Conservation (phyloP, 2,113 vertebrate species). For the Syrrhaptes paradoxus region DNA sequence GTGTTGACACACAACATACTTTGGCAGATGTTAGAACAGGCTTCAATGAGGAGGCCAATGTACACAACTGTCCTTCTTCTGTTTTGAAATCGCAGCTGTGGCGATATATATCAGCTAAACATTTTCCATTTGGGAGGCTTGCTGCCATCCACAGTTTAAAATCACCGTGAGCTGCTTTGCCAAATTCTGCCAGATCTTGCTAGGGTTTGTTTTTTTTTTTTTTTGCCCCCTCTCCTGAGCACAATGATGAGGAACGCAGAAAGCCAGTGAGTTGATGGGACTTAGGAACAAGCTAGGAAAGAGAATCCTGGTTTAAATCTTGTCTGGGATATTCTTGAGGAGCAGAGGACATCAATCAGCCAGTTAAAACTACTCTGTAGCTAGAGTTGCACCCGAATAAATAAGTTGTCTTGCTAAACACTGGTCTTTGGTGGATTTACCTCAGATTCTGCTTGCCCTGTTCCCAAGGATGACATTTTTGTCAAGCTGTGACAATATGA, state of each 20-base stretch:
- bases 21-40: constrained; percentile 59
- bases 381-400: not conserved
- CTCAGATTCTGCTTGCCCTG: not conserved
- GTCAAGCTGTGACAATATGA: not conserved
- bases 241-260: not conserved
- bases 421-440: not conserved
- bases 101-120: not conserved
- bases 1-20: constrained; percentile 63
- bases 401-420: not conserved
- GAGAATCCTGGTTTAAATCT: not conserved
- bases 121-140: constrained; percentile 21
- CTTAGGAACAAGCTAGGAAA: not conserved
- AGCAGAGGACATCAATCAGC: not conserved
- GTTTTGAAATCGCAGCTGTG: constrained; percentile 54
- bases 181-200: not conserved
- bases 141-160: constrained; percentile 12
- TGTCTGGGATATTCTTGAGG: not conserved
- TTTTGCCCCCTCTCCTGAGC: not conserved
- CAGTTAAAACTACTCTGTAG: not conserved
- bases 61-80: constrained; percentile 46
- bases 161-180: not conserved
- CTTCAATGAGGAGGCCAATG: constrained; percentile 23
- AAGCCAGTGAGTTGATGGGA: not conserved
- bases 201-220: not conserved
- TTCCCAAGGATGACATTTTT: not conserved